These are phyloP conservation scores for Gibbula magus DNA, from an alignment of 2,888 invertebrate genomes.

Conservation along the genomic window DNA sequence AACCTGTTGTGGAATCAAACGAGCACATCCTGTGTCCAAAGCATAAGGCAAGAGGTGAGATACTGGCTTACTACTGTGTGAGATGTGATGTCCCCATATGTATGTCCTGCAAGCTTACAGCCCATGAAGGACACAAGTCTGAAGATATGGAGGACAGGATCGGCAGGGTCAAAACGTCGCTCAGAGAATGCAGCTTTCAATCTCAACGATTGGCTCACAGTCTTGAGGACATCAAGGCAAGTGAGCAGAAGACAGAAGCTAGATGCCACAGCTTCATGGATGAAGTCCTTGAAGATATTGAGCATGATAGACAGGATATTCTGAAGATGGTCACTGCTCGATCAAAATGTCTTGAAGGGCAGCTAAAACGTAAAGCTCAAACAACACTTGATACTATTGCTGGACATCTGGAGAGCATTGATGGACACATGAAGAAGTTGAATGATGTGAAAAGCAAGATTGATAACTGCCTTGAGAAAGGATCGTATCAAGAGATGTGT, in stretches of 20 bases:
- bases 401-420: neutral
- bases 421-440: neutral
- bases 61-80: neutral
- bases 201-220: neutral
- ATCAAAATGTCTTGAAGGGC: neutral
- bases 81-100: neutral
- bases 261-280: neutral
- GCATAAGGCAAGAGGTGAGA: neutral
- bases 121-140: constrained; percentile 1
- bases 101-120: neutral
- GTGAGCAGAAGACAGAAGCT: neutral
- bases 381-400: neutral
- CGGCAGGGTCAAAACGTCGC: neutral
- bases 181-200: neutral
- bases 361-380: neutral
- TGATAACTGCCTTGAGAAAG: neutral
- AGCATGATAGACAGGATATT: neutral
- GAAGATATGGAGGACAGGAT: neutral
- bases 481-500: neutral
- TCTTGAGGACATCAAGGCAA: neutral
- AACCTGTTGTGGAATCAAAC: neutral
- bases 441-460: neutral
- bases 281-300: neutral
- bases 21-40: neutral
- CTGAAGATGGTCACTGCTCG: neutral